Evolutionary conservation across 1,140 invertebrate species (phyloP).

Genomic region (Mamestra configurata): DNA sequence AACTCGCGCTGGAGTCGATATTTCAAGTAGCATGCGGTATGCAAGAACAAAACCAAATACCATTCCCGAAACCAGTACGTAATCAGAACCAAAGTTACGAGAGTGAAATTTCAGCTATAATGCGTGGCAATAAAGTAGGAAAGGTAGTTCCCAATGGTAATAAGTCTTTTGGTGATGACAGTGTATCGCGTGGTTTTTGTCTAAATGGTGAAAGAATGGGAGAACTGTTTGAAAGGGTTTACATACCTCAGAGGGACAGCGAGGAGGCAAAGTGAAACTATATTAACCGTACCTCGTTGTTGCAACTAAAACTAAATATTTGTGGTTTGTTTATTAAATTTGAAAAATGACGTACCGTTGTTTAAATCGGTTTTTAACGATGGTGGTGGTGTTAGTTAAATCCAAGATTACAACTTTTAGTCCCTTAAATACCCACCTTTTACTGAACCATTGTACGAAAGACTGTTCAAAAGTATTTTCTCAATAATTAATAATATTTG

Average conservation of each 20-base stretch:
- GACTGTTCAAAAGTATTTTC: too few species aligned
- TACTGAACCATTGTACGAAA: too few species aligned
- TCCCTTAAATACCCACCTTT: not conserved
- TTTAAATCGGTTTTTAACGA: not conserved
- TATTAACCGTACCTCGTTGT: not conserved
- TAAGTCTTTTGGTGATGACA: conserved; percentile 69
- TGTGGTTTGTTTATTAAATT: conserved; percentile 38
- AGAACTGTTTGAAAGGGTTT: conserved; percentile 77
- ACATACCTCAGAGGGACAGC: conserved; percentile 77
- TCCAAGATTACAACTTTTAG: too few species aligned
- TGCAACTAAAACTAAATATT: conserved; percentile 33
- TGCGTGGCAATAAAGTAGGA: conserved; percentile 64
- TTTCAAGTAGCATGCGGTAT: conserved; percentile 73
- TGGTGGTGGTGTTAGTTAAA: not conserved
- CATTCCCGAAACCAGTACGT: conserved; percentile 46
- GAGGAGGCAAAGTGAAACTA: conserved; percentile 53
- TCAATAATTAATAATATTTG: too few species aligned
- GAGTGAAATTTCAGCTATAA: conserved; percentile 61
- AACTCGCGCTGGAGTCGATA: conserved; percentile 76
- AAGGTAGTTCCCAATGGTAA: conserved; percentile 61
- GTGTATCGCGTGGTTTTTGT: conserved; percentile 68
- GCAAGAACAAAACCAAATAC: conserved; percentile 25
- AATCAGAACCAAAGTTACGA: conserved; percentile 65
- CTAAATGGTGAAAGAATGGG: conserved; percentile 73
- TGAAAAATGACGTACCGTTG: not conserved